A percentile compares a stretch with the other conserved stretches of the same genome.
Conservation (phyloP, 2,888 invertebrate genomes). For the Morpho achilles region DNA sequence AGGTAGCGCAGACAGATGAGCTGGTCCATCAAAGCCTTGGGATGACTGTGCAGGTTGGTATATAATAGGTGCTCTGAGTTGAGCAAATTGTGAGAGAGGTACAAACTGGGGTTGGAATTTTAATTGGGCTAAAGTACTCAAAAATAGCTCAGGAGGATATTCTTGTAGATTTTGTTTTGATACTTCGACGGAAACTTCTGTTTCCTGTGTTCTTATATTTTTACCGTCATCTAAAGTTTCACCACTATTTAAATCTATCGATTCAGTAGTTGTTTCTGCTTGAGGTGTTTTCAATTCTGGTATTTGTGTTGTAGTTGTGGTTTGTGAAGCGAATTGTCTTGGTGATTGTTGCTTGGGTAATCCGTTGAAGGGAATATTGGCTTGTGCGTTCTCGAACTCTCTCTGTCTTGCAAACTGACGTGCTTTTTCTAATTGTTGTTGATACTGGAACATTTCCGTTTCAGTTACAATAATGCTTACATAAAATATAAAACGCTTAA, state of each 20-base stretch:
- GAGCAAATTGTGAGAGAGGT: slow-evolving; percentile 48
- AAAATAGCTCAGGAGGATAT: slow-evolving; percentile 60
- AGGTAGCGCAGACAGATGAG: slow-evolving; percentile 61
- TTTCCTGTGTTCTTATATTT: slow-evolving; percentile 35
- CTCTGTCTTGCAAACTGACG: slow-evolving; percentile 57
- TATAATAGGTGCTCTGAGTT: slow-evolving; percentile 46
- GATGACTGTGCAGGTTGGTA: slow-evolving; percentile 39
- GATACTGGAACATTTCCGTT: slow-evolving; percentile 41
- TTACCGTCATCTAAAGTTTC: slow-evolving; percentile 43
- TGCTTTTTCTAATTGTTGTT: slow-evolving; percentile 58
- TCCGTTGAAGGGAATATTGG: slow-evolving; percentile 37
- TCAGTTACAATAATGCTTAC: not conserved
- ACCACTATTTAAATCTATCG: slow-evolving; percentile 45
- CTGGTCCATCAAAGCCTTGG: slow-evolving; percentile 56
- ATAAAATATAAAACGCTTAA: too few relatives aligned
- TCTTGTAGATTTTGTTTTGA: slow-evolving; percentile 63
- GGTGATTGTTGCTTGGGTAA: slow-evolving; percentile 46
- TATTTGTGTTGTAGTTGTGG: slow-evolving; percentile 40
- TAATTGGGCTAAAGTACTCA: slow-evolving; percentile 58
- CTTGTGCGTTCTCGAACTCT: slow-evolving; percentile 42
- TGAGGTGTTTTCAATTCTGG: slow-evolving; percentile 35
- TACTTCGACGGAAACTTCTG: slow-evolving; percentile 59
- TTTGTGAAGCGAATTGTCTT: slow-evolving; percentile 48
- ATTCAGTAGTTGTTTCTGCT: slow-evolving; percentile 47
- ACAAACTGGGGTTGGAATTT: slow-evolving; percentile 56